Percentiles rank a stretch among this genome's conserved stretches.
Evolutionary conservation across 2,113 vertebrate species (phyloP).

Genomic region (Theropithecus gelada): DNA sequence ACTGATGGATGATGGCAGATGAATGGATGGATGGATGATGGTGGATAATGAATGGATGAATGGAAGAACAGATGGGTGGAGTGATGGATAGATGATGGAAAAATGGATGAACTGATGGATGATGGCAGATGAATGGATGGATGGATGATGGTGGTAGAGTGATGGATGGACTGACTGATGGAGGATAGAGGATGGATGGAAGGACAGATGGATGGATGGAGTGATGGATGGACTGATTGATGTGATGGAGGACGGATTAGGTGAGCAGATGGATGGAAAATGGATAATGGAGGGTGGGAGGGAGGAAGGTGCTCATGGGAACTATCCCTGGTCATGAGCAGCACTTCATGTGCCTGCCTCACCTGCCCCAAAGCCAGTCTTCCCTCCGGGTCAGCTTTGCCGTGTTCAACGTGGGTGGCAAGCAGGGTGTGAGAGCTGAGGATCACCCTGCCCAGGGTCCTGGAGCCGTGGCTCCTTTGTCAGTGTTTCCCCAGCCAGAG

Average conservation of each 20-base stretch:
- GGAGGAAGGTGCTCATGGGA: fast-evolving
- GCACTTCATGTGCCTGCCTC: neutral
- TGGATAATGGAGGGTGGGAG: neutral
- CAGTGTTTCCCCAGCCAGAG: too few relatives aligned
- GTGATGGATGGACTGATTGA: neutral
- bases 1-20: too few relatives aligned
- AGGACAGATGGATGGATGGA: neutral
- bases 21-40: too few relatives aligned
- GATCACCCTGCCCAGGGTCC: neutral
- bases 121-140: too few relatives aligned
- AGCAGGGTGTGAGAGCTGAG: fast-evolving
- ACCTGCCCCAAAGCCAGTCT: neutral
- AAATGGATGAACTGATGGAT: too few relatives aligned
- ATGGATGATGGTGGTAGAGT: neutral
- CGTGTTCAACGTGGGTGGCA: fast-evolving
- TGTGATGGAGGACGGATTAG: neutral
- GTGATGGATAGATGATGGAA: neutral
- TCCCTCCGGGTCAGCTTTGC: neutral
- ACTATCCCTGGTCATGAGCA: too few relatives aligned
- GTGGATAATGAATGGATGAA: neutral
- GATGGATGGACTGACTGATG: neutral
- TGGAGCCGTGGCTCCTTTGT: neutral
- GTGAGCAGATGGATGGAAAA: neutral
- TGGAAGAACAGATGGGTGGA: too few relatives aligned
- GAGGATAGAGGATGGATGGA: neutral